Evolutionary conservation across 2,113 vertebrate species (phyloP).

Genomic region (Irena cyanogastra): DNA sequence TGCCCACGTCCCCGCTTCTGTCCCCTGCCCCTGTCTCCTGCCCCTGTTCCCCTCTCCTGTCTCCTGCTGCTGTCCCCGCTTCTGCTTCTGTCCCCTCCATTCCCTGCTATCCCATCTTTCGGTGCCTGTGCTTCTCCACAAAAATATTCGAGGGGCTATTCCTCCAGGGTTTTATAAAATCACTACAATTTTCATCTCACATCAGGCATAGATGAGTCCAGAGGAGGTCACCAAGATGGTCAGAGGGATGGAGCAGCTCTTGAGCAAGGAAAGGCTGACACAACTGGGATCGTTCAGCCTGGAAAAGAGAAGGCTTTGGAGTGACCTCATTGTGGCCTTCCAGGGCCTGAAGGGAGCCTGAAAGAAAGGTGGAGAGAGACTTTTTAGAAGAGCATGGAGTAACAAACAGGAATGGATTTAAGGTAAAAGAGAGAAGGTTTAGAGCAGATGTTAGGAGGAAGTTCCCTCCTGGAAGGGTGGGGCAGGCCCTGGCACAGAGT

Average conservation of each 20-base stretch:
- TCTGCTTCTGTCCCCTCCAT: not conserved
- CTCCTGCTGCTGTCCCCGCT: accelerated
- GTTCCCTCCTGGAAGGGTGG: accelerated
- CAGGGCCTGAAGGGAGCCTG: not conserved
- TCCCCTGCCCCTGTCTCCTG: accelerated
- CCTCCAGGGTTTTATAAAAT: not conserved
- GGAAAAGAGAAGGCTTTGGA: not conserved
- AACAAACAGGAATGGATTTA: not conserved
- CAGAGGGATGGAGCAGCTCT: not conserved
- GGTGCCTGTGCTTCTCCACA: accelerated
- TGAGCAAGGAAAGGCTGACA: not conserved
- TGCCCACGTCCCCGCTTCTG: accelerated
- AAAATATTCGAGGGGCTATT: not conserved
- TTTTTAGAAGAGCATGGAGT: not conserved
- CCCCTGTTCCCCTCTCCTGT: not conserved
- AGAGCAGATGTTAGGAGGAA: not conserved
- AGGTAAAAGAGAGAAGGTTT: not conserved
- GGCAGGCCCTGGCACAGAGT: not conserved
- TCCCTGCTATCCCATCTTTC: not conserved
- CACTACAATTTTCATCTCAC: not conserved
- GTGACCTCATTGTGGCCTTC: not conserved
- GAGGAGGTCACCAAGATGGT: not conserved
- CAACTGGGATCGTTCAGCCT: not conserved
- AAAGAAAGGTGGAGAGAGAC: not conserved
- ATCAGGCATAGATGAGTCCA: accelerated